A percentile compares a stretch with the other conserved stretches of the same genome.
Conservation (phyloP, 2,797 vertebrate species). For the Lutjanus argentimaculatus region DNA sequence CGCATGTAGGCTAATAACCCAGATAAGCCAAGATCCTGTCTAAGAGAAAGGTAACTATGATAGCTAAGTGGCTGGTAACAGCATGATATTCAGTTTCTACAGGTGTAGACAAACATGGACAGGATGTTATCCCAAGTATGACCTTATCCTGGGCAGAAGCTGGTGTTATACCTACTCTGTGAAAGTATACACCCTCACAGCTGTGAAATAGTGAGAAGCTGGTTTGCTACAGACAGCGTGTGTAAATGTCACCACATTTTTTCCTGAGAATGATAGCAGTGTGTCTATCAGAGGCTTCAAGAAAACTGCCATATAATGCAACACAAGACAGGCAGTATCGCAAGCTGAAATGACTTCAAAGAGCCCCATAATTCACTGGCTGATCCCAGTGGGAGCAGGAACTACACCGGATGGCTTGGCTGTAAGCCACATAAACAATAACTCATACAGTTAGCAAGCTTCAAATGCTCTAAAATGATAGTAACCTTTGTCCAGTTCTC, state of each 20-base stretch:
- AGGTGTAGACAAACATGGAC: constrained; percentile 9
- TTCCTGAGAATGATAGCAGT: constrained; percentile 16
- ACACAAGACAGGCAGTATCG: constrained; percentile 43
- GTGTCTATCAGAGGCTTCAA: constrained; percentile 37
- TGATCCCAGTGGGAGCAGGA: constrained; percentile 39
- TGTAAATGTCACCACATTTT: constrained; percentile 42
- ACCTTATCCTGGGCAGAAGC: constrained; percentile 30
- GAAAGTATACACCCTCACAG: constrained; percentile 7
- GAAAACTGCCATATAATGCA: constrained; percentile 40
- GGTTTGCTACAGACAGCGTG: constrained; percentile 10
- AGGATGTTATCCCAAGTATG: constrained; percentile 31
- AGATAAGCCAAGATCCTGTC: constrained; percentile 28
- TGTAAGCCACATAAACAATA: constrained; percentile 41
- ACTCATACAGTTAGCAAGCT: background rate
- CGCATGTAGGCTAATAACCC: constrained; percentile 5
- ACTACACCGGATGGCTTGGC: constrained; percentile 16
- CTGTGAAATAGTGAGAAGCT: constrained; percentile 24
- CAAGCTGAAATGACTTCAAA: constrained; percentile 61
- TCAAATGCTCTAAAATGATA: background rate
- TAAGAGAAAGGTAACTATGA: constrained; percentile 31
- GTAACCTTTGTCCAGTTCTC: background rate
- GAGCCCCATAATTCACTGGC: constrained; percentile 46
- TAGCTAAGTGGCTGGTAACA: constrained; percentile 37
- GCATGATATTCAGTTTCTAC: constrained; percentile 12
- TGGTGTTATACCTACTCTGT: constrained; percentile 7